phyloP scores from a whole-genome alignment of 1,140 invertebrate genomes.

The Leucophenga varia region DNA sequence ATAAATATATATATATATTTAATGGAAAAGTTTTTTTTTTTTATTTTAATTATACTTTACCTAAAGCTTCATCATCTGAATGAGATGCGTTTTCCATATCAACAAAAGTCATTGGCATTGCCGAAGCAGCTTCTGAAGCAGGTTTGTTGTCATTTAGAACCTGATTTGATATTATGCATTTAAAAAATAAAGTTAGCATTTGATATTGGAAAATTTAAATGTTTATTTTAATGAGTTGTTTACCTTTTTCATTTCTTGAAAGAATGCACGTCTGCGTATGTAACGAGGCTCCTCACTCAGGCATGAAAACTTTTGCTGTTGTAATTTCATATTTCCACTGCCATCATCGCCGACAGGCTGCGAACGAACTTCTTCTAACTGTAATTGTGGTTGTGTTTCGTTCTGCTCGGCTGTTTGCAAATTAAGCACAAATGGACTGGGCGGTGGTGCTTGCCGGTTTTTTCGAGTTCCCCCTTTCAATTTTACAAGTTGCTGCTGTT shows the following conservation, averaged over 20 bases:
- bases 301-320: conserved; percentile 15
- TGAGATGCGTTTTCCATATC: no score
- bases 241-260: conserved; percentile 15
- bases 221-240: no score
- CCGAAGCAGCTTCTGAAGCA: no score
- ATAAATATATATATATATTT: no score
- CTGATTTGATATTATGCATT: no score
- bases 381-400: conserved; percentile 25
- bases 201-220: neutral
- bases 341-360: conserved; percentile 52
- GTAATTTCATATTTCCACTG: conserved; percentile 21
- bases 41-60: no score
- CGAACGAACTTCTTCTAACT: conserved; percentile 41
- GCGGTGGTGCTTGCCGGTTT: conserved; percentile 33
- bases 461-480: conserved; percentile 36
- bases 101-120: no score
- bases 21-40: no score
- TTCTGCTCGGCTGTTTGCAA: conserved; percentile 16
- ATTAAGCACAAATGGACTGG: conserved; percentile 28
- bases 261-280: conserved; percentile 28
- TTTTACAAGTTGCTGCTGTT: conserved; percentile 17
- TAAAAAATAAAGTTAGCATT: neutral
- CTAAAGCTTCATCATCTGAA: no score
- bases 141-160: no score
- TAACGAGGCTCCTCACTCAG: conserved; percentile 30